Conservation (phyloP, 2,113 vertebrate species). For the Chunga burmeisteri region DNA sequence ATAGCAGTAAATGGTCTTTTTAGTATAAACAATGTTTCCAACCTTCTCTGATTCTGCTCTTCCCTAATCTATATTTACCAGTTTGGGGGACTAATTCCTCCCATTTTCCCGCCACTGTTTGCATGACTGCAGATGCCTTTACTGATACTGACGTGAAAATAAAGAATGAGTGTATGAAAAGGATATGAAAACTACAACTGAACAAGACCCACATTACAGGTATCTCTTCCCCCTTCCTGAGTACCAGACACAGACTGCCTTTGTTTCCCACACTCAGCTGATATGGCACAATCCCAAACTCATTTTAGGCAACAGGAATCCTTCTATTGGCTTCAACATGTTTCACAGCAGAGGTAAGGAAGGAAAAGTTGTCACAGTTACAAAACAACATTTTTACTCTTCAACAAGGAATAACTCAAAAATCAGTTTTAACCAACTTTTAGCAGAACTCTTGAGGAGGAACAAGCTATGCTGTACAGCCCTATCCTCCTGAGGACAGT, state of each 20-base stretch:
- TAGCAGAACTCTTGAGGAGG: not conserved
- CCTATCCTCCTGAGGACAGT: not conserved
- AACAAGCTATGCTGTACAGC: not conserved
- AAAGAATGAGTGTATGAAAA: not conserved
- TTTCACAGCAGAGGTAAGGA: not conserved
- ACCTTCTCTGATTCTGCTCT: not conserved
- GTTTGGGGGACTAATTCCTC: not conserved
- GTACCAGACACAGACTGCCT: not conserved
- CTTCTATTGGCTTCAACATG: not conserved
- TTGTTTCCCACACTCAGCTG: not conserved
- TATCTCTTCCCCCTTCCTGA: not conserved
- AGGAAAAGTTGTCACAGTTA: not conserved
- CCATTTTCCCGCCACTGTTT: not conserved
- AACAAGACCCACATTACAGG: not conserved
- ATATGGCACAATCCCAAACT: not conserved
- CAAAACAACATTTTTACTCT: not conserved
- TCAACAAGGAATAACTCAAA: not conserved
- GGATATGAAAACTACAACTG: not conserved
- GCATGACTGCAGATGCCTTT: not conserved
- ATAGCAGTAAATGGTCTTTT: not conserved
- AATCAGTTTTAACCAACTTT: not conserved
- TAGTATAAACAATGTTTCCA: not conserved
- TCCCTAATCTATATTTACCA: not conserved
- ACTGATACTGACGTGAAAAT: not conserved
- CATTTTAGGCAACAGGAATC: not conserved